Percentiles rank a stretch among this genome's conserved stretches.
These are phyloP conservation scores for Cherax quadricarinatus DNA, from an alignment of 1,140 invertebrate species.

Conservation along the genomic window DNA sequence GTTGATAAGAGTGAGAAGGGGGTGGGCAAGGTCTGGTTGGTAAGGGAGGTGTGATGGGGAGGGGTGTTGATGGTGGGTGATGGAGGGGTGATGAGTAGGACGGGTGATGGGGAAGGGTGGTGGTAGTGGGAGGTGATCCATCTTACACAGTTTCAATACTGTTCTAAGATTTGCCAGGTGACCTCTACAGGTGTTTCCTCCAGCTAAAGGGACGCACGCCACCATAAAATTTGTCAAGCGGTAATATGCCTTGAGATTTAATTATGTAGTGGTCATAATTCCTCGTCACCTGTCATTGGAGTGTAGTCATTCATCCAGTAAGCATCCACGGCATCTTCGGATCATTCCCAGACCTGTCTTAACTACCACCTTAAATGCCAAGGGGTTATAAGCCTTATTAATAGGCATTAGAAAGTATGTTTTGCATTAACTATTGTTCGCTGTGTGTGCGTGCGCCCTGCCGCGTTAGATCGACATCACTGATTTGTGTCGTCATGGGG, in stretches of 20 bases:
- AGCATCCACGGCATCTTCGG: constrained; percentile 43
- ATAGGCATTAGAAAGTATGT: not conserved
- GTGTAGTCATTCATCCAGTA: constrained; percentile 34
- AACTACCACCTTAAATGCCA: constrained; percentile 26
- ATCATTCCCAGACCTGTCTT: not conserved
- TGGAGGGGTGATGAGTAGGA: no score
- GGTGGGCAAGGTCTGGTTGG: no score
- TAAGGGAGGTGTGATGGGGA: no score
- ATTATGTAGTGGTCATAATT: constrained; percentile 57
- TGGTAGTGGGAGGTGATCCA: not conserved
- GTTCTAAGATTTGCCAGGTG: not conserved
- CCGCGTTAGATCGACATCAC: no score
- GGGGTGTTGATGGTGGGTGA: no score
- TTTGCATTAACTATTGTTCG: not conserved
- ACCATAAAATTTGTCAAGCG: constrained; percentile 45
- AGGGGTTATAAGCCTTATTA: constrained; percentile 9
- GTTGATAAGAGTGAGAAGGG: no score
- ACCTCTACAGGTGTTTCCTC: constrained; percentile 5
- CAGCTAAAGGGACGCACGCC: constrained; percentile 33
- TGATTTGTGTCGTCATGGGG: no score
- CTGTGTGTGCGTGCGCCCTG: not conserved
- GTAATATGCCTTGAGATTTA: constrained; percentile 49
- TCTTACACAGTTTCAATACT: not conserved
- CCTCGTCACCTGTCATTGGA: constrained; percentile 37
- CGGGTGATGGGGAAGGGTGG: no score